Percentiles rank a stretch among this genome's conserved stretches.
These are phyloP conservation scores for Channa argus DNA, from an alignment of 2,113 vertebrate species.

Conservation along the genomic window DNA sequence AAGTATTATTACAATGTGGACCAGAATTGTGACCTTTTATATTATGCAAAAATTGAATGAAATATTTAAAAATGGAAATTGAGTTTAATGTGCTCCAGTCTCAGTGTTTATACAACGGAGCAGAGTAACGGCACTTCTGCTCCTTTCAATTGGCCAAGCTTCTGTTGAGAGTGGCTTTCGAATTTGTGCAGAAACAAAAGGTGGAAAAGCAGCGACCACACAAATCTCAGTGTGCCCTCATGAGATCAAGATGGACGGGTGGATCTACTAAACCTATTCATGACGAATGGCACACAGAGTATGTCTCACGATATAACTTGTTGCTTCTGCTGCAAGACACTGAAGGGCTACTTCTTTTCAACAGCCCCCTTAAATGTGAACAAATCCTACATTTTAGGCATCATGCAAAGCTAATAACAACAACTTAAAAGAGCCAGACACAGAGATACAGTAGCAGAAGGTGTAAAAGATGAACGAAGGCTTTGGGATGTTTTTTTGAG, in stretches of 20 bases:
- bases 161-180: slow-evolving; percentile 26
- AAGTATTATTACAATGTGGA: slow-evolving; percentile 36
- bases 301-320: slow-evolving; percentile 37
- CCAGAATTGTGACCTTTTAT: slow-evolving; percentile 51
- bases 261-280: slow-evolving; percentile 34
- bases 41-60: slow-evolving; percentile 55
- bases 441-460: not conserved
- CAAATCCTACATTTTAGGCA: not conserved
- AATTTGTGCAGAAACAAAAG: slow-evolving; percentile 32
- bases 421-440: not conserved
- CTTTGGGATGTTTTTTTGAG: slow-evolving; percentile 1
- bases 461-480: slow-evolving; percentile 10
- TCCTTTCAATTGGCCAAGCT: slow-evolving; percentile 34
- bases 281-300: slow-evolving; percentile 34
- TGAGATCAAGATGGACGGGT: slow-evolving; percentile 38
- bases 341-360: slow-evolving; percentile 21
- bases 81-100: slow-evolving; percentile 36
- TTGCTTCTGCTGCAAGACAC: slow-evolving; percentile 8
- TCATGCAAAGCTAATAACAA: not conserved
- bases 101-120: slow-evolving; percentile 51
- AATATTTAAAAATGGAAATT: slow-evolving; percentile 53
- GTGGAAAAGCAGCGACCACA: slow-evolving; percentile 30
- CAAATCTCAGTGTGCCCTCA: slow-evolving; percentile 16
- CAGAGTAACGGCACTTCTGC: slow-evolving; percentile 32
- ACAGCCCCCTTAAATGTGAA: not conserved